Percentiles rank a stretch among this genome's conserved stretches.
phyloP scores from a whole-genome alignment of 2,888 invertebrate genomes.

The Pandemis heparana region DNA sequence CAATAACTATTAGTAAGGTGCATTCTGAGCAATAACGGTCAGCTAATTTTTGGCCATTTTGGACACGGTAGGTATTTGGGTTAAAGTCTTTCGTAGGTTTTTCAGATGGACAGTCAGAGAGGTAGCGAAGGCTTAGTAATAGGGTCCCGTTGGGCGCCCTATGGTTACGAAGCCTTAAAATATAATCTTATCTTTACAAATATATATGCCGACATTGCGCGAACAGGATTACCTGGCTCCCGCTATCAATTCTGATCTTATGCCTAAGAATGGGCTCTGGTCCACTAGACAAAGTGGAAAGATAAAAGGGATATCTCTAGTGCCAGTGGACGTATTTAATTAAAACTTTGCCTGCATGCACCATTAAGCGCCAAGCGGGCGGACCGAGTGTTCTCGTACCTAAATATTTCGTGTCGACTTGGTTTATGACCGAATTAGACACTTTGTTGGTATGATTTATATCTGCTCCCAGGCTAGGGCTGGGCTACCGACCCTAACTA shows the following conservation, averaged over 20 bases:
- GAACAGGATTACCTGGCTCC: conserved; percentile 32
- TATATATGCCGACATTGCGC: not conserved
- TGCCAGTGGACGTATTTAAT: conserved; percentile 68
- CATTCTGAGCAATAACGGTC: too few species aligned
- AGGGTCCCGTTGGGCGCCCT: too few species aligned
- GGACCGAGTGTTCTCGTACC: conserved; percentile 43
- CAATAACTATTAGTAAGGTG: too few species aligned
- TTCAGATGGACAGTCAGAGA: too few species aligned
- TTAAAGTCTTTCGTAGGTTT: too few species aligned
- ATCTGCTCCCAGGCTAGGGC: not conserved
- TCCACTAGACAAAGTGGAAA: conserved; percentile 58
- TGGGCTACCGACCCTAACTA: not conserved
- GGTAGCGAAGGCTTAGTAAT: too few species aligned
- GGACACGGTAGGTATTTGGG: too few species aligned
- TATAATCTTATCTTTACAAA: not conserved
- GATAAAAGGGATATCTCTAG: conserved; percentile 55
- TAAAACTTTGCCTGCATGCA: conserved; percentile 70
- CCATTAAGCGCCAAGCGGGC: conserved; percentile 48
- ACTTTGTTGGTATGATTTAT: conserved; percentile 7
- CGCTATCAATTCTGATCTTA: conserved; percentile 40
- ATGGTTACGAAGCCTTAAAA: not conserved
- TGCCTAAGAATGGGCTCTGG: conserved; percentile 47
- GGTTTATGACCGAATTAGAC: conserved; percentile 9
- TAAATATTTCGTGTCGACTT: not conserved
- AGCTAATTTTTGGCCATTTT: too few species aligned